phyloP scores from a whole-genome alignment of 2,888 invertebrate species.

The Caenorhabditis uteleia region DNA sequence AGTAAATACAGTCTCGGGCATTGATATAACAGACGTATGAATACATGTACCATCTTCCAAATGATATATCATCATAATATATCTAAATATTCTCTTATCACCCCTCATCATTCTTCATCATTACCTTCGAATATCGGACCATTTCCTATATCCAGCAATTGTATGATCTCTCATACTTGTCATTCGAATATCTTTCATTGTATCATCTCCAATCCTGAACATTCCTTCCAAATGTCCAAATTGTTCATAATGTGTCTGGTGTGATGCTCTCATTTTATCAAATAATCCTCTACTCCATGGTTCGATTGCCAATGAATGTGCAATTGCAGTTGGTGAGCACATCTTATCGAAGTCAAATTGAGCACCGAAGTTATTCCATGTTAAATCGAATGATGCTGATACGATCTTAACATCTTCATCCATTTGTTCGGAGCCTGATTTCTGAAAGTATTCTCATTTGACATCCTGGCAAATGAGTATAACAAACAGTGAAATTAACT shows the following conservation, averaged over 20 bases:
- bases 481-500: background rate
- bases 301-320: constrained; percentile 80
- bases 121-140: constrained; percentile 61
- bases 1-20: constrained; percentile 75
- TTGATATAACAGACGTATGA: constrained; percentile 80
- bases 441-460: constrained; percentile 10
- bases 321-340: constrained; percentile 77
- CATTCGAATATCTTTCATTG: constrained; percentile 72
- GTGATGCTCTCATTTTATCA: constrained; percentile 77
- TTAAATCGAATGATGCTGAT: constrained; percentile 76
- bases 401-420: constrained; percentile 67
- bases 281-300: constrained; percentile 80
- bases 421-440: constrained; percentile 35
- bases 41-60: constrained; percentile 78
- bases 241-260: constrained; percentile 83
- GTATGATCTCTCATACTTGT: constrained; percentile 83
- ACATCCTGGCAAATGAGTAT: constrained; percentile 14
- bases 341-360: constrained; percentile 82
- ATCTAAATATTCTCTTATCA: constrained; percentile 44
- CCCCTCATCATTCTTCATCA: no score
- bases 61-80: constrained; percentile 80
- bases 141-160: constrained; percentile 75
- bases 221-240: constrained; percentile 57
- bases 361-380: constrained; percentile 76
- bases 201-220: constrained; percentile 34